Conservation (phyloP, 2,888 invertebrate species). For the Icerya purchasi region DNA sequence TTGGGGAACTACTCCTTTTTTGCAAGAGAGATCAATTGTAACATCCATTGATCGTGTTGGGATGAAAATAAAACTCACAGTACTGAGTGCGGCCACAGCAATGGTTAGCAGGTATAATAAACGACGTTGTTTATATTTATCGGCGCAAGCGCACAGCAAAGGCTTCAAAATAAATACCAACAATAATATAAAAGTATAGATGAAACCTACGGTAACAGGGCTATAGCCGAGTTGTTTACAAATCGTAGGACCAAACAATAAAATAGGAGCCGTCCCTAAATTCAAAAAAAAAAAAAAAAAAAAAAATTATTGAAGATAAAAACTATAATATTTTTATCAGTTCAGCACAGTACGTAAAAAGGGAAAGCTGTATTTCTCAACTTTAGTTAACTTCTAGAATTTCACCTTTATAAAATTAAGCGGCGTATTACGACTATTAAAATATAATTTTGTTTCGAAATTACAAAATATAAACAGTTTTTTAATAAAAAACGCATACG, state of each 20-base stretch:
- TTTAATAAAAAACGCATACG: too few species aligned
- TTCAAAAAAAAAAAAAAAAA: too few species aligned
- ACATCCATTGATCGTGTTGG: neutral
- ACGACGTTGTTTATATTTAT: neutral
- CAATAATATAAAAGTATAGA: conserved; percentile 2
- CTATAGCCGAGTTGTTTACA: conserved; percentile 10
- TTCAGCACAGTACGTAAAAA: too few species aligned
- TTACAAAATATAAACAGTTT: too few species aligned
- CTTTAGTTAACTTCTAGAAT: too few species aligned
- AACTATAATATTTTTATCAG: too few species aligned
- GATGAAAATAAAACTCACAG: neutral
- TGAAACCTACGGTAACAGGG: conserved; percentile 4
- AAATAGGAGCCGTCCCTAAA: conserved; percentile 9
- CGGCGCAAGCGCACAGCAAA: neutral
- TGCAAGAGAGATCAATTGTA: neutral
- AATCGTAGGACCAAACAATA: conserved; percentile 4
- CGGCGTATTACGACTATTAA: too few species aligned
- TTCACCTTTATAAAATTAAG: too few species aligned
- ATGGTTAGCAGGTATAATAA: neutral
- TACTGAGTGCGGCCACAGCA: neutral
- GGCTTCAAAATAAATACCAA: neutral
- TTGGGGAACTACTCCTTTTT: neutral
- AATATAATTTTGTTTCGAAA: too few species aligned
- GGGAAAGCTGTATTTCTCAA: too few species aligned
- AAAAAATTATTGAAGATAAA: too few species aligned